phyloP scores from a whole-genome alignment of 1,140 invertebrate species.

The Bombus polaris region DNA sequence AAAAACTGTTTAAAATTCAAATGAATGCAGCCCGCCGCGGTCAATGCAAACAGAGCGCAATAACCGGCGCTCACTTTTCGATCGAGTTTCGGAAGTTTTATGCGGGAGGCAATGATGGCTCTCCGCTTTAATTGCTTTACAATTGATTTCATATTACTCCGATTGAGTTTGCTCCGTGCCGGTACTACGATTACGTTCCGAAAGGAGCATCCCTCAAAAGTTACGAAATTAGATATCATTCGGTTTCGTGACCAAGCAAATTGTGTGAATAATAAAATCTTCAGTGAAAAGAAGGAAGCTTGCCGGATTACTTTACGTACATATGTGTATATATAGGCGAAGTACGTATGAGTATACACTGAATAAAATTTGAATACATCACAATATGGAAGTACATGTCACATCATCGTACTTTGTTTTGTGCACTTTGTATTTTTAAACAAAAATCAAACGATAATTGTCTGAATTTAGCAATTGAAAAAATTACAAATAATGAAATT shows the following conservation, averaged over 20 bases:
- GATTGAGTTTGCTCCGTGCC: not conserved
- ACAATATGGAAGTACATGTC: too few relatives aligned
- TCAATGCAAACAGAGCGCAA: slow-evolving; percentile 18
- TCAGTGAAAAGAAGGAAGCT: not conserved
- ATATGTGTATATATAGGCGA: too few relatives aligned
- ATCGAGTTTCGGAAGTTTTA: slow-evolving; percentile 45
- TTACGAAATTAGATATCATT: not conserved
- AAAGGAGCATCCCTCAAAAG: not conserved
- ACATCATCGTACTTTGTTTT: too few relatives aligned
- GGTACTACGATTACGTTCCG: not conserved
- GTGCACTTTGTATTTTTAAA: too few relatives aligned
- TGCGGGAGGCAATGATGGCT: not conserved
- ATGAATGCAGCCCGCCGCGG: slow-evolving; percentile 16
- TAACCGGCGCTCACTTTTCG: slow-evolving; percentile 28
- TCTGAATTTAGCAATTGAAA: too few relatives aligned
- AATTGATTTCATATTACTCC: slow-evolving; percentile 29
- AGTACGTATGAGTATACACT: too few relatives aligned
- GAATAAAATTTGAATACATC: too few relatives aligned
- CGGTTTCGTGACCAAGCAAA: not conserved
- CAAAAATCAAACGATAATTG: too few relatives aligned
- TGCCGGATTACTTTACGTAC: too few relatives aligned
- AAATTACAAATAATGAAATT: too few relatives aligned
- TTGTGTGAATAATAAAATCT: not conserved
- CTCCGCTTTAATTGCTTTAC: slow-evolving; percentile 23
- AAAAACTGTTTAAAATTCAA: slow-evolving; percentile 47